phyloP scores from a whole-genome alignment of 2,797 vertebrate species.

The Argyrosomus regius region DNA sequence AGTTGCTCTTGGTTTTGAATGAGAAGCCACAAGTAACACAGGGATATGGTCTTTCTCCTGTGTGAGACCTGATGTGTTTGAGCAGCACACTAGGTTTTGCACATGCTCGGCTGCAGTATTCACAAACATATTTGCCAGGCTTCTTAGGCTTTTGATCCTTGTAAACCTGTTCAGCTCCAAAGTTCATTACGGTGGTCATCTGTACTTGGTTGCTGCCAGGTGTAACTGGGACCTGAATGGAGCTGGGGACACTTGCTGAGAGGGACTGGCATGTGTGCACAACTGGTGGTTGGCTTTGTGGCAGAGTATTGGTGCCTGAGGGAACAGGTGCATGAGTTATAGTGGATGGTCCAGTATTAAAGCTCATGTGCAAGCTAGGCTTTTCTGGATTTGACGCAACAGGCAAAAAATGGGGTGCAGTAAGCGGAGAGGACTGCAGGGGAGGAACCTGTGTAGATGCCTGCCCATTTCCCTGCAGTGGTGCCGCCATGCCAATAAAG shows the following conservation, averaged over 20 bases:
- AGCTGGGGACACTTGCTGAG: slow-evolving; percentile 89
- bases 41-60: slow-evolving; percentile 96
- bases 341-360: slow-evolving; percentile 87
- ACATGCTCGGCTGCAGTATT: slow-evolving; percentile 95
- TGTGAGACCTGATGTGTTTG: slow-evolving; percentile 99
- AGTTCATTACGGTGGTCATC: slow-evolving; percentile 90
- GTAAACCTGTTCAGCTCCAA: slow-evolving; percentile 89
- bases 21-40: slow-evolving; percentile 98
- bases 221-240: slow-evolving; percentile 90
- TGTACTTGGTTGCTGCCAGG: slow-evolving; percentile 91
- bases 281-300: slow-evolving; percentile 91
- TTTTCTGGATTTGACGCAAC: slow-evolving; percentile 85
- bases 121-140: slow-evolving; percentile 96
- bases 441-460: slow-evolving; percentile 75
- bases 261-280: slow-evolving; percentile 90
- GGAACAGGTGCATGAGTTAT: slow-evolving; percentile 87
- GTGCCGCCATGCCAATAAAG: slow-evolving; percentile 81
- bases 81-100: slow-evolving; percentile 98
- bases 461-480: slow-evolving; percentile 82
- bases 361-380: slow-evolving; percentile 88
- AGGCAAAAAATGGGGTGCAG: slow-evolving; percentile 82
- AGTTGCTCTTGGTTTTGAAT: slow-evolving; percentile 99
- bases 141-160: slow-evolving; percentile 99
- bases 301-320: slow-evolving; percentile 88
- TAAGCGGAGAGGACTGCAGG: slow-evolving; percentile 79